phyloP scores from a whole-genome alignment of 53 echinoderm and acorn worm species.

The Holothuria leucospilota region DNA sequence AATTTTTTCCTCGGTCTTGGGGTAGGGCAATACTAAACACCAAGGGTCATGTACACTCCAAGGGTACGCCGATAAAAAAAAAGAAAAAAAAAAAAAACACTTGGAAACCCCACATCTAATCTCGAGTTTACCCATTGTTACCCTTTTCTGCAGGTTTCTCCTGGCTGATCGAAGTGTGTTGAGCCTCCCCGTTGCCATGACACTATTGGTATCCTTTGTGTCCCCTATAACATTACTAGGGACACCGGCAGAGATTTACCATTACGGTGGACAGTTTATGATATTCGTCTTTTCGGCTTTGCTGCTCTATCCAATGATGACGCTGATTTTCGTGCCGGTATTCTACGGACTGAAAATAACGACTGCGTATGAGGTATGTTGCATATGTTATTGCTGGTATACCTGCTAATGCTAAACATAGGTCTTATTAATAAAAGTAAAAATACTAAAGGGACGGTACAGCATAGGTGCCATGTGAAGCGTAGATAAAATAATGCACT shows the following conservation, averaged over 20 bases:
- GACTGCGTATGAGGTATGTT: slow-evolving; percentile 76
- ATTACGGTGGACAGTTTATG: slow-evolving; percentile 57
- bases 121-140: background rate
- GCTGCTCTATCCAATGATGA: slow-evolving; percentile 45
- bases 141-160: slow-evolving; percentile 37
- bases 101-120: background rate
- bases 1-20: too few species aligned
- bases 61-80: background rate
- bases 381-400: too few species aligned
- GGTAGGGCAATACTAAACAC: too few species aligned
- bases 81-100: background rate
- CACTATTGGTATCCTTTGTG: slow-evolving; percentile 62
- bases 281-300: slow-evolving; percentile 27
- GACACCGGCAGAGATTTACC: slow-evolving; percentile 60
- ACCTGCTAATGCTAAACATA: slow-evolving; percentile 14
- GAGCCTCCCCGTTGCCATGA: slow-evolving; percentile 64
- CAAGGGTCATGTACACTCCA: background rate
- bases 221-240: slow-evolving; percentile 67
- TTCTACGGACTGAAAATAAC: slow-evolving; percentile 69
- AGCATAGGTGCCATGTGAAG: too few species aligned
- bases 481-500: too few species aligned
- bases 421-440: background rate
- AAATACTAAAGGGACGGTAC: too few species aligned
- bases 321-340: slow-evolving; percentile 73
- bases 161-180: slow-evolving; percentile 55